These are phyloP conservation scores for Pseudobourletiella spinata DNA, from an alignment of 1,140 invertebrate genomes.

Conservation along the genomic window DNA sequence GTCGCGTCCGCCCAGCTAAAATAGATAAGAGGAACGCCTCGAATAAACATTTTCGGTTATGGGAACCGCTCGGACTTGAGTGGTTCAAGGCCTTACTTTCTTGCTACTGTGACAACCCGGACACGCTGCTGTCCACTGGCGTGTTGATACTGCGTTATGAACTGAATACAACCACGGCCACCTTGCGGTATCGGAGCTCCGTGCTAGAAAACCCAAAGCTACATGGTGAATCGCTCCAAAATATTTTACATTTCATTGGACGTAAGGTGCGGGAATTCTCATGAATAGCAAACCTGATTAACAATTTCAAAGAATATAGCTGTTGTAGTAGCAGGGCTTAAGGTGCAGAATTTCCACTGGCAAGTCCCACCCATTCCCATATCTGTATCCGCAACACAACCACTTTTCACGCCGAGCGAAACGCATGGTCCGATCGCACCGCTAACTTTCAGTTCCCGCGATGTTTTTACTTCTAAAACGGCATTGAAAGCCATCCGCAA, in stretches of 20 bases:
- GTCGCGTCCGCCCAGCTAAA: conserved; percentile 71
- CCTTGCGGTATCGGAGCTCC: conserved; percentile 90
- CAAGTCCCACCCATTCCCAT: conserved; percentile 94
- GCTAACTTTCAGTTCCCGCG: conserved; percentile 78
- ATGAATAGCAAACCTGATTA: conserved; percentile 55
- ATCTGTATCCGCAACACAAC: conserved; percentile 90
- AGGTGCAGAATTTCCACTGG: conserved; percentile 96
- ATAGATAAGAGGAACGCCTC: too few relatives aligned
- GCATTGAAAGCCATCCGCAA: conserved; percentile 99
- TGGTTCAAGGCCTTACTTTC: conserved; percentile 69
- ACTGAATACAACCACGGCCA: conserved; percentile 91
- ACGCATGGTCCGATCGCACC: conserved; percentile 96
- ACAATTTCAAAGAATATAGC: conserved; percentile 96
- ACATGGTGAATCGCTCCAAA: too few relatives aligned
- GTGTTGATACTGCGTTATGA: conserved; percentile 98
- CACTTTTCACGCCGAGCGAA: conserved; percentile 79
- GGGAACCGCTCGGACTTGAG: too few relatives aligned
- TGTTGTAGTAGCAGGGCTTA: conserved; percentile 85
- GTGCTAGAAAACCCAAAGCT: too few relatives aligned
- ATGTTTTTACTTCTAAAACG: conserved; percentile 90
- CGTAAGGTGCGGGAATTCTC: too few relatives aligned
- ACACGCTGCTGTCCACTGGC: conserved; percentile 91
- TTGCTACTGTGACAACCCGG: conserved; percentile 89
- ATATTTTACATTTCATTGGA: too few relatives aligned
- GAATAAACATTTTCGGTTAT: too few relatives aligned